Percentiles rank a stretch among this genome's conserved stretches.
Conservation (phyloP, 2,888 invertebrate species). For the Heliothis peltigera region DNA sequence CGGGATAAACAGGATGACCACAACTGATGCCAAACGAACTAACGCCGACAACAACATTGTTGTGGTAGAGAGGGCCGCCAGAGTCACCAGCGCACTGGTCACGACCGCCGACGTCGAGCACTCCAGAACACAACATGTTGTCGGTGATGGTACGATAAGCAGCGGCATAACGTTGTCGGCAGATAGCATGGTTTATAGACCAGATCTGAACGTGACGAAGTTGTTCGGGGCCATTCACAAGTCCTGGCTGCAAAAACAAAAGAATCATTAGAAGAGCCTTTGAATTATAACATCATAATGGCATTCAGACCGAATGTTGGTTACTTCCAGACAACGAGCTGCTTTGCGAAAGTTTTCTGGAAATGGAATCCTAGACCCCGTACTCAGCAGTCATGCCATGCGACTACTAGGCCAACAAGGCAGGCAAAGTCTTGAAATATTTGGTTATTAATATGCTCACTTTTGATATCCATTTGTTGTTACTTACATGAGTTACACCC, state of each 20-base stretch:
- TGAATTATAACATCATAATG: no score
- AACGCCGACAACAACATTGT: conserved; percentile 64
- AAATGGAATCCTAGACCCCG: no score
- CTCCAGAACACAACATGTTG: conserved; percentile 69
- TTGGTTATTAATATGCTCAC: no score
- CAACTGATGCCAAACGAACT: conserved; percentile 65
- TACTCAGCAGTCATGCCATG: no score
- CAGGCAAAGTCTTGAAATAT: no score
- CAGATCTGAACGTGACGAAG: conserved; percentile 69
- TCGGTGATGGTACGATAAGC: conserved; percentile 47
- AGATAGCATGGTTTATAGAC: conserved; percentile 64
- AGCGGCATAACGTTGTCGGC: conserved; percentile 52
- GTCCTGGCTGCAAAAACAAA: conserved; percentile 44
- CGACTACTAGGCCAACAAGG: no score
- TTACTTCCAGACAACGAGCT: no score
- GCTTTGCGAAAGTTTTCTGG: no score
- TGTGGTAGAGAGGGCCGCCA: conserved; percentile 68
- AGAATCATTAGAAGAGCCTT: no score
- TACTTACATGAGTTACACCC: conserved; percentile 73
- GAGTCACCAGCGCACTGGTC: conserved; percentile 70
- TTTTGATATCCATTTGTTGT: no score
- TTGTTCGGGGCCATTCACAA: conserved; percentile 56
- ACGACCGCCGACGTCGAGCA: conserved; percentile 65
- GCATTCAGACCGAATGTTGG: no score
- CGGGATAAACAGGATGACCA: conserved; percentile 59